A percentile compares a stretch with the other conserved stretches of the same genome.
Conservation (phyloP, 2,797 vertebrate genomes). For the Huso huso region DNA sequence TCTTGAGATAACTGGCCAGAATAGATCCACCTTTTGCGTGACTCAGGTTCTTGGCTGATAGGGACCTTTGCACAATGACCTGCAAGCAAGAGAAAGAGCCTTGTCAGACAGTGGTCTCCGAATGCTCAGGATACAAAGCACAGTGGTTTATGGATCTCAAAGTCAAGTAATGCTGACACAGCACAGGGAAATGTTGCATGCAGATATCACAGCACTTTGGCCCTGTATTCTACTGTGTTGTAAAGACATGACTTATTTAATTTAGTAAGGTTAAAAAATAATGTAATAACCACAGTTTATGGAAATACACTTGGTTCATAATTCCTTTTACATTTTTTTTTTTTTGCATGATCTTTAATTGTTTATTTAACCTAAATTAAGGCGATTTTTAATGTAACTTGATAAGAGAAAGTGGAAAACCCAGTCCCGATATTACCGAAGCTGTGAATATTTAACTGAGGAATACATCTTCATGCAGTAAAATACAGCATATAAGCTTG, state of each 20-base stretch:
- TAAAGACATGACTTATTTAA: background rate
- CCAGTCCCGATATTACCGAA: no score
- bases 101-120: background rate
- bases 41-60: slow-evolving; percentile 80
- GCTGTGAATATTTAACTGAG: no score
- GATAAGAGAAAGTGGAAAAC: no score
- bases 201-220: background rate
- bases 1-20: slow-evolving; percentile 82
- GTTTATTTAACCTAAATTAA: no score
- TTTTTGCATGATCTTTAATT: no score
- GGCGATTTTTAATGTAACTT: no score
- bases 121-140: background rate
- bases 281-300: no score
- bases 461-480: no score
- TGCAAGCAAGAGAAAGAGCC: slow-evolving; percentile 28
- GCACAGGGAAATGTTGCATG: background rate
- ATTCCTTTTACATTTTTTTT: no score
- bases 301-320: no score
- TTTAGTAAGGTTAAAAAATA: background rate
- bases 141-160: background rate
- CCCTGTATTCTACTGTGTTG: background rate
- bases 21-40: slow-evolving; percentile 83
- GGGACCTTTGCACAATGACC: slow-evolving; percentile 84
- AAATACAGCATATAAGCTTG: background rate
- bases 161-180: background rate